Evolutionary conservation across 2,113 vertebrate genomes (phyloP).

Genomic region (Trichechus manatus): DNA sequence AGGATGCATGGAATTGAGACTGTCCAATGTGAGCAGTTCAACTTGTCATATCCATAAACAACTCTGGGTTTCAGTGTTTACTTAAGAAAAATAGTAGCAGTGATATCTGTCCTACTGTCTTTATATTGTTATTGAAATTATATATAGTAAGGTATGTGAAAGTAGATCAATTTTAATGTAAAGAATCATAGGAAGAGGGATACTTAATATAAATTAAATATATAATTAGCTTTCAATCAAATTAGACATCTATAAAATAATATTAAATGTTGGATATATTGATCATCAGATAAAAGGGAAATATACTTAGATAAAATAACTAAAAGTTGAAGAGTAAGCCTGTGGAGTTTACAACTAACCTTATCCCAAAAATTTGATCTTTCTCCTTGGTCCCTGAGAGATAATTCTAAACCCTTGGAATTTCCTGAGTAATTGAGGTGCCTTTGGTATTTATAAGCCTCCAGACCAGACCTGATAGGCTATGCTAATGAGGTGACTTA

Average conservation of each 20-base stretch:
- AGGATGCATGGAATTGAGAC: background rate
- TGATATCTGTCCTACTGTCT: background rate
- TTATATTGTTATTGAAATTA: background rate
- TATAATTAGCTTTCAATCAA: background rate
- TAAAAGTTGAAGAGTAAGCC: background rate
- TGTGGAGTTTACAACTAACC: background rate
- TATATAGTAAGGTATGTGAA: background rate
- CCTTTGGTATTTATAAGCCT: background rate
- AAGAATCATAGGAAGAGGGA: background rate
- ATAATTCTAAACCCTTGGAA: background rate
- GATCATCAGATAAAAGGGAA: background rate
- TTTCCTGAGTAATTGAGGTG: background rate
- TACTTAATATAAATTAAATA: background rate
- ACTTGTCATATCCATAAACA: background rate
- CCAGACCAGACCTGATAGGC: background rate
- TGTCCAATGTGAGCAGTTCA: background rate
- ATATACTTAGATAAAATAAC: background rate
- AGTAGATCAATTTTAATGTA: background rate
- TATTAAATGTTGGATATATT: background rate
- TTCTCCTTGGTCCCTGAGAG: background rate
- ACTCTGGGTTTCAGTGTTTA: background rate
- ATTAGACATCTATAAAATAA: constrained; percentile 42
- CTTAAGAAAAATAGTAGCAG: background rate
- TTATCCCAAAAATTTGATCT: background rate
- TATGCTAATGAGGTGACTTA: background rate